Conservation (phyloP, 2,113 vertebrate genomes). For the Glaucomys volans region DNA sequence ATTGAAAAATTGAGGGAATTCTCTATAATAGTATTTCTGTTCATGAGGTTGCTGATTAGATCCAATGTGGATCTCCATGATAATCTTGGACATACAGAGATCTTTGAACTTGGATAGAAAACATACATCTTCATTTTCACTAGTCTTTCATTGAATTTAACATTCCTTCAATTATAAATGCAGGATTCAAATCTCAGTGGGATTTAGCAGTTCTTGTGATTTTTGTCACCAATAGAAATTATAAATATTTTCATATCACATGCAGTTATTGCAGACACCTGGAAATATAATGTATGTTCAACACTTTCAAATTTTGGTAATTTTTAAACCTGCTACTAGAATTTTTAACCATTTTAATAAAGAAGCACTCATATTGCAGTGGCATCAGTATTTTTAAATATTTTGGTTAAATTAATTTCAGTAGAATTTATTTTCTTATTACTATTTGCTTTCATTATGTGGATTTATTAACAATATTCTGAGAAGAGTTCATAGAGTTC, state of each 20-base stretch:
- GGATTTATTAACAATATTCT: not conserved
- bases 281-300: slow-evolving; percentile 53
- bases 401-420: slow-evolving; percentile 6
- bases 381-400: not conserved
- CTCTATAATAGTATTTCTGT: not conserved
- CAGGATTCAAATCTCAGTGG: not conserved
- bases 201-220: slow-evolving; percentile 53
- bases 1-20: not conserved
- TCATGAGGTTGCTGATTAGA: not conserved
- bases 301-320: slow-evolving; percentile 39
- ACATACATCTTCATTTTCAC: not conserved
- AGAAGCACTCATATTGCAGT: not conserved
- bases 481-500: not conserved
- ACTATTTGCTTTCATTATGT: not conserved
- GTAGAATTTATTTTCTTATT: not conserved
- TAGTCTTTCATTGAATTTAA: slow-evolving; percentile 4
- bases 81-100: not conserved
- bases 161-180: slow-evolving; percentile 15
- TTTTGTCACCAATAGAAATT: slow-evolving; percentile 58
- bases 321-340: slow-evolving; percentile 52
- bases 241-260: slow-evolving; percentile 71
- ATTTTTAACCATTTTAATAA: slow-evolving; percentile 28
- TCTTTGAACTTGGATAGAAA: not conserved
- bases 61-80: not conserved
- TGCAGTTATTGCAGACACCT: slow-evolving; percentile 49